These are phyloP conservation scores for Choreutis nemorana DNA, from an alignment of 2,888 invertebrate species.

Conservation along the genomic window DNA sequence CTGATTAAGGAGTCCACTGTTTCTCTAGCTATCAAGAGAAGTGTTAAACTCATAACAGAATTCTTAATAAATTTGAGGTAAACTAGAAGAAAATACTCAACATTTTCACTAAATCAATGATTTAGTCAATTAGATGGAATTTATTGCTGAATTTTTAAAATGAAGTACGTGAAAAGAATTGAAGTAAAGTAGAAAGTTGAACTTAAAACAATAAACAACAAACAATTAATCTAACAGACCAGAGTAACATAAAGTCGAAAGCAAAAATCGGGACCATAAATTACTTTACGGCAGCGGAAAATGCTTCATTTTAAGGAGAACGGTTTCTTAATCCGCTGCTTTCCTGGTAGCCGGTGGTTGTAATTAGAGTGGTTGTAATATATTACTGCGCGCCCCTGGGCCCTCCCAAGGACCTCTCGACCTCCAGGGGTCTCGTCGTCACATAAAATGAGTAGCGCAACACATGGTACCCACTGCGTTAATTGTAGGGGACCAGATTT, in stretches of 20 bases:
- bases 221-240: constrained; percentile 22
- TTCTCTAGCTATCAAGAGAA: too few relatives aligned
- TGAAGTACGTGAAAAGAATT: too few relatives aligned
- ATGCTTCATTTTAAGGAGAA: constrained; percentile 50
- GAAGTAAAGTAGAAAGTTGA: too few relatives aligned
- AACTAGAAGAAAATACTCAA: too few relatives aligned
- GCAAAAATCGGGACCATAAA: constrained; percentile 34
- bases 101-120: too few relatives aligned
- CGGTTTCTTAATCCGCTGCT: constrained; percentile 45
- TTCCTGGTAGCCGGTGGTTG: constrained; percentile 42
- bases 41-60: too few relatives aligned
- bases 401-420: too few relatives aligned
- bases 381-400: constrained; percentile 29
- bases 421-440: constrained; percentile 26
- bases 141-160: too few relatives aligned
- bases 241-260: constrained; percentile 21
- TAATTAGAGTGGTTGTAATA: constrained; percentile 55
- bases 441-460: constrained; percentile 32
- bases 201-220: too few relatives aligned
- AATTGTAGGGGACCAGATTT: constrained; percentile 46
- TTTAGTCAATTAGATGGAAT: too few relatives aligned
- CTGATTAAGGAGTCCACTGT: too few relatives aligned
- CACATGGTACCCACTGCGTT: constrained; percentile 56
- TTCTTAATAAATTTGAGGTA: too few relatives aligned
- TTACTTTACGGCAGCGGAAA: constrained; percentile 33